These are phyloP conservation scores for Drosophila greeni DNA, from an alignment of 2,888 invertebrate genomes.

Conservation along the genomic window DNA sequence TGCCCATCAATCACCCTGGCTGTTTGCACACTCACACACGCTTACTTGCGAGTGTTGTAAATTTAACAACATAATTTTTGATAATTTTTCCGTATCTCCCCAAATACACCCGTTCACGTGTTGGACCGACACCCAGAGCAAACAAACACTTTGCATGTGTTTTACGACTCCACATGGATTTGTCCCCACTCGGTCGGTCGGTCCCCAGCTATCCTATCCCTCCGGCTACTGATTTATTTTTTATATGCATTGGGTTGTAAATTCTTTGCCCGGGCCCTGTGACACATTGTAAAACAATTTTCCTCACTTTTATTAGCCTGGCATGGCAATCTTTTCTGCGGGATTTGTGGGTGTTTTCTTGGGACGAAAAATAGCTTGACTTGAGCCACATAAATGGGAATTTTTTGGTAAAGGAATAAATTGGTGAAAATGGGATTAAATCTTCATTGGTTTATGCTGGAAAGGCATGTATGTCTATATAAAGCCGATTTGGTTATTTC, in stretches of 20 bases:
- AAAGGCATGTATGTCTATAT: neutral
- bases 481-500: constrained; percentile 2
- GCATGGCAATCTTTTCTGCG: constrained; percentile 13
- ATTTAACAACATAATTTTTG: constrained; percentile 74
- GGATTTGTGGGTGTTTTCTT: constrained; percentile 26
- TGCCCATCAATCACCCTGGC: constrained; percentile 61
- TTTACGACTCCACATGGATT: constrained; percentile 66
- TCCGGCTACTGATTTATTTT: constrained; percentile 46
- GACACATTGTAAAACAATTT: constrained; percentile 67
- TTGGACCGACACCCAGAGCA: neutral
- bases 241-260: constrained; percentile 44
- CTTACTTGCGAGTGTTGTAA: constrained; percentile 58
- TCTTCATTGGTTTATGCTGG: constrained; percentile 1
- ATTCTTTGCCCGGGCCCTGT: constrained; percentile 36
- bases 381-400: neutral
- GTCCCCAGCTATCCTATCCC: constrained; percentile 1
- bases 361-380: constrained; percentile 17
- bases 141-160: constrained; percentile 63
- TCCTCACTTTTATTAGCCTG: constrained; percentile 38
- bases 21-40: constrained; percentile 54
- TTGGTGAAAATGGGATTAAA: constrained; percentile 6
- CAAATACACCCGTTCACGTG: neutral
- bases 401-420: constrained; percentile 4
- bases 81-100: constrained; percentile 58
- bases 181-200: constrained; percentile 37